Base-by-base conservation (phyloP, 1,140 invertebrate species). In the Neoseiulus cucumeris region DNA sequence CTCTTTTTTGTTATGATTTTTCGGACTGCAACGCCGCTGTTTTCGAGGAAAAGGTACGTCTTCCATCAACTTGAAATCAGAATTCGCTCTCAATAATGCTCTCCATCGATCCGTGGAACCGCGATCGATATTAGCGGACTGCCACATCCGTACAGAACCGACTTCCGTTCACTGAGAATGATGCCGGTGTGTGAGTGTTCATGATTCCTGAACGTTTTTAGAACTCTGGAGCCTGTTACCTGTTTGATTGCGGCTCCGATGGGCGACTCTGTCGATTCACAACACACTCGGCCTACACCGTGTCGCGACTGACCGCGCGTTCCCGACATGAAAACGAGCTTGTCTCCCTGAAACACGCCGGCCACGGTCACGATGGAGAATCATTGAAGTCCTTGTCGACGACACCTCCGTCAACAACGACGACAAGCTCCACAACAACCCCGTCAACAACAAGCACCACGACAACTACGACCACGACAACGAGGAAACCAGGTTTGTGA, bases 241-340 rank as follows among this genome's bases (percentile, higher is more conserved):
- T 93, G 29, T 94, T 94, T 75, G 84, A 90, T 75, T 94, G 90
- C 75, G 89, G 89, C 0, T 81, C 85, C 4, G 22, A 82, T 85
- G 0, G 85, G 87, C 72, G 85, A 91, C 73, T 91, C 91, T 94
- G 90, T 77, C 89, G 90, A 79, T 94, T 94, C 72, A 91, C 88
- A 1, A 80, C 81, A 44, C 89, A 94, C 74, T 81, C 81, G 9
- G 87, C 88, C 75, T 94, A 91, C 75, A 89, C 85, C n/a, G 51
- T 59, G 14, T 17, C 22, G 1, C 22, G 25, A 20, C 22, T 59
- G 22, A 59, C 75, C 81, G 55, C 77, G 81, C 59, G 82, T 84
- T 74, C 75, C 84, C 65, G 83, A 85, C 68, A 82, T 59, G 51
- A 59, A 59, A 59, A 25, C 51, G 51, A 59, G 22, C 51, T 59